These are phyloP conservation scores for Galerucella calmariensis DNA, from an alignment of 2,888 invertebrate genomes.

Conservation along the genomic window DNA sequence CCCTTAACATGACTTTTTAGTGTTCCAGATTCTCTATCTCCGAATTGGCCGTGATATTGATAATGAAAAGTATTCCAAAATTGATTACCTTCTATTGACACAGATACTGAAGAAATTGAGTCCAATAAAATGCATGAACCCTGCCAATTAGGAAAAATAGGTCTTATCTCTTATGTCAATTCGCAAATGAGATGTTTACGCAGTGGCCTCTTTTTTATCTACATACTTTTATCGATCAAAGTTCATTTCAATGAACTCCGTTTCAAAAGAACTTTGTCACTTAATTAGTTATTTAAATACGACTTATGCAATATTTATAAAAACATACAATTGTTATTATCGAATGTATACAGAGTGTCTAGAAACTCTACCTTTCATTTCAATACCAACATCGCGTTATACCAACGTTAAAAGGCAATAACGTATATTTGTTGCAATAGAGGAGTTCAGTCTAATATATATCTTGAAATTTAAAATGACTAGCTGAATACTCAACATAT, in stretches of 20 bases:
- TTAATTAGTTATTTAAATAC: neutral
- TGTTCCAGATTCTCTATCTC: no score
- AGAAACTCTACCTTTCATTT: neutral
- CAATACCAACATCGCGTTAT: conserved; percentile 4
- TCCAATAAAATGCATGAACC: conserved; percentile 11
- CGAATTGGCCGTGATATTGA: neutral
- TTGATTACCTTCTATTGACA: conserved; percentile 5
- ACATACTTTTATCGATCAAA: conserved; percentile 21
- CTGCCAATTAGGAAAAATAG: conserved; percentile 20
- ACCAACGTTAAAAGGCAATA: neutral
- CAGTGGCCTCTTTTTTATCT: conserved; percentile 25
- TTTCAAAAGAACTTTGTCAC: conserved; percentile 1
- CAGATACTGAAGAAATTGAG: conserved; percentile 16
- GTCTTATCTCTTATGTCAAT: conserved; percentile 16
- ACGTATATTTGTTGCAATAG: neutral
- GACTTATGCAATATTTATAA: neutral
- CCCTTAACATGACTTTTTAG: no score
- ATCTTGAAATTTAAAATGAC: no score
- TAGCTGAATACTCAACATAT: no score
- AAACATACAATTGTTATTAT: no score
- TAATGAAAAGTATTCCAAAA: neutral
- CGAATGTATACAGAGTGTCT: no score
- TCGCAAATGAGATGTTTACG: conserved; percentile 20
- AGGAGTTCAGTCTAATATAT: no score
- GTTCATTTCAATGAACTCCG: conserved; percentile 18